Evolutionary conservation across 1,140 invertebrate genomes (phyloP).

Genomic region (Bombus breviceps): DNA sequence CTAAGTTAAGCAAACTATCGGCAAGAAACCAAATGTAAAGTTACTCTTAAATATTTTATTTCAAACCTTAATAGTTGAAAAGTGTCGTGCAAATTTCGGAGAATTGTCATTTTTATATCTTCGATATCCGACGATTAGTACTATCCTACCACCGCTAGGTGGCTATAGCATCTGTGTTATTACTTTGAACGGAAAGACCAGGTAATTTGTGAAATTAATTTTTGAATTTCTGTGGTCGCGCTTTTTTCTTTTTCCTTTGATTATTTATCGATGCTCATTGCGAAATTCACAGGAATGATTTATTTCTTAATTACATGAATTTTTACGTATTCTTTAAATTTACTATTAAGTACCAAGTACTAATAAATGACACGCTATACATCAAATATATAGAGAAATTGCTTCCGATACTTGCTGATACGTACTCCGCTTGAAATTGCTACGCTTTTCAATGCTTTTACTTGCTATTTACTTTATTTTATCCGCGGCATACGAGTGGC

Average conservation of each 20-base stretch:
- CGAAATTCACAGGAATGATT: background rate
- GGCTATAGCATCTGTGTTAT: too few relatives aligned
- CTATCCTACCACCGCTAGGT: background rate
- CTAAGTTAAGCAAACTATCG: background rate
- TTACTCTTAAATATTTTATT: background rate
- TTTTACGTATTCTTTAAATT: background rate
- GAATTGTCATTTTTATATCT: background rate
- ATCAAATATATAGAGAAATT: too few relatives aligned
- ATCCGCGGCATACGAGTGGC: too few relatives aligned
- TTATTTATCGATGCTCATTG: too few relatives aligned
- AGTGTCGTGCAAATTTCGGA: background rate
- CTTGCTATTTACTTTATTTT: too few relatives aligned
- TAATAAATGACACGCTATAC: too few relatives aligned
- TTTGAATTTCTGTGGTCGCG: background rate
- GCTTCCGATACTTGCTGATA: too few relatives aligned
- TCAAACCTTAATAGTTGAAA: too few relatives aligned
- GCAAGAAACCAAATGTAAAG: background rate
- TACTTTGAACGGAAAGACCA: background rate
- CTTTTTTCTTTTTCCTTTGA: background rate
- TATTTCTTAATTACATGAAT: background rate
- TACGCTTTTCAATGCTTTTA: too few relatives aligned
- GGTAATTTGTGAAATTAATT: background rate
- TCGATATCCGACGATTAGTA: background rate
- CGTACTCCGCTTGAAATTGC: too few relatives aligned
- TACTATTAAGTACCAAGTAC: too few relatives aligned